Base-by-base conservation (phyloP, 2,888 invertebrate genomes). In the Agonopterix subpropinquella region DNA sequence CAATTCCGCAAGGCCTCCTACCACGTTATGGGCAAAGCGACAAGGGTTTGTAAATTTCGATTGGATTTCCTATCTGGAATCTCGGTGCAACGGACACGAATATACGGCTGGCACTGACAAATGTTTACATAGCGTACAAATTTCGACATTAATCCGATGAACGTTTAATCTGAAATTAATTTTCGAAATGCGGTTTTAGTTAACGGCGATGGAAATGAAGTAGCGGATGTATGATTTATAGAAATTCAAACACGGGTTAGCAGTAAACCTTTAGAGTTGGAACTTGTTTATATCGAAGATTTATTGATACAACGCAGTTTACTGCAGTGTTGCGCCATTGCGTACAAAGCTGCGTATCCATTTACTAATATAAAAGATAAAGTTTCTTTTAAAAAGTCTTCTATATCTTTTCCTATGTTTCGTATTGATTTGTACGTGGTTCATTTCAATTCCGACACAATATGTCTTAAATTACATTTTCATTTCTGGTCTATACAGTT, bases 31-130 rank as follows among this genome's bases (percentile, higher is more conserved):
- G 79, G 73, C 66, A 72, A 73, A 77, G 73, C 81, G 80, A 87
- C 86, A 84, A 85, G 86, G 84, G 82, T 82, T 81, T 79, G 81
- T 80, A 78, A 80, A 83, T 84, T 81, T 79, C 79, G 81, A 85
- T 84, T 83, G 83, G 77, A 77, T 81, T 79, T 73, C 67, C 76
- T 86, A 86, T 86, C 85, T 80, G 74, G 77, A 72, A 84, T 84
- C 77, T 28, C 28, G 28, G 28, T 82, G 81, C 76, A 73, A 61
- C 65, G 70, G 77, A 74, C 77, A 73, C 60, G 63, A 65, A 72
- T 68, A 70, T 76, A 71, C 75, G 70, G 64, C 72, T 77, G 76
- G 77, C 78, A 75, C 73, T 79, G 77, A 81, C 78, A 78, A 84
- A 85, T 83, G 84, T 84, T 84, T 78, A 80, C 80, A 77, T 65